Base-by-base conservation (phyloP, 2,888 invertebrate genomes). In the Drosophila setosimentum region DNA sequence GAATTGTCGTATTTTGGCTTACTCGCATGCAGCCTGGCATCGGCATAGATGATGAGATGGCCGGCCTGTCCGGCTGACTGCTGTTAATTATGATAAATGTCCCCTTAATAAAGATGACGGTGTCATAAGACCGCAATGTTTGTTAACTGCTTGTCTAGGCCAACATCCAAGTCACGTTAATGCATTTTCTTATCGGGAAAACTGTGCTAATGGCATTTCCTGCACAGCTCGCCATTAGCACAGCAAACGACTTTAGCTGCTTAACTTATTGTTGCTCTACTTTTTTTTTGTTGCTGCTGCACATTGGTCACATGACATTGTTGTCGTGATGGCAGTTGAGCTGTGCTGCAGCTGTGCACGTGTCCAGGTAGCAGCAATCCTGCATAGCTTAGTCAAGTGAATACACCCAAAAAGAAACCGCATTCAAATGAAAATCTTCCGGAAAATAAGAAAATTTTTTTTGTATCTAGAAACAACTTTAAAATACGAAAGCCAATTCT, bases 21-120 rank as follows among this genome's bases (percentile, higher is more conserved):
- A 37, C 40, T 42, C 16, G 42, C 60, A 75, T 69, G 54, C 45
- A 74, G n/a, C 55, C 37, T 33, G n/a, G 76, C 53, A 53, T 54
- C 60, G 35, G 27, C 57, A 64, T 55, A 16, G 53, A 63, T 60
- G 35, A 59, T 61, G 73, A 45, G 16, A 21, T 58, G 30, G 65
- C 8, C 37, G 24, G 51, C 11, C 51, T 24, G 32, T 30, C 18
- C 30, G 45, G 27, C 11, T 30, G 40, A 57, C 29, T 57, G 65
- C 54, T 82, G 65, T 80, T 87, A 88, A 87, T 87, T 88, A 83
- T 87, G 90, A 90, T 87, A 72, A 88, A 87, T 87, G 78, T 67
- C 61, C 73, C 73, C 61, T 75, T 90, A 90, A 87, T 87, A 88
- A 64, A 88, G 64, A 73, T 42, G 37, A 45, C 59, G 40, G 50